These are phyloP conservation scores for Heteractis magnifica DNA, from an alignment of 92 coral and sea anemone species.

Conservation along the genomic window DNA sequence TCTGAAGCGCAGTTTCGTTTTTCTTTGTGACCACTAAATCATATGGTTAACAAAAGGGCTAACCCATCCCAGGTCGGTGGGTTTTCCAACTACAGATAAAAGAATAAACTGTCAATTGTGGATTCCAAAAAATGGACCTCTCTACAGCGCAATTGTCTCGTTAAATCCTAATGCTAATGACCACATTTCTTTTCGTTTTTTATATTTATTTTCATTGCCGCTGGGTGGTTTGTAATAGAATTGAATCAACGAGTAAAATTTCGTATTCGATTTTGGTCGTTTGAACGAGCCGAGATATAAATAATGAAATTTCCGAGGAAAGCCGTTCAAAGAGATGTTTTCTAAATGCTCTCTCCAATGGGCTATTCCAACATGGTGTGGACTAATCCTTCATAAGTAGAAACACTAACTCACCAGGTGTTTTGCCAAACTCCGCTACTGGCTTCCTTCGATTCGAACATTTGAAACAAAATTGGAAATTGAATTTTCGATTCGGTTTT, in stretches of 20 bases:
- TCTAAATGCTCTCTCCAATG: not conserved
- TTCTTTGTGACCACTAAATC: conserved; percentile 27
- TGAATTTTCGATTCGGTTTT: not conserved
- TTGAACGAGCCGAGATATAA: conserved; percentile 11
- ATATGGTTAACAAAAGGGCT: conserved; percentile 34
- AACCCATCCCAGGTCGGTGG: conserved; percentile 18
- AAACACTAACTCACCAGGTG: conserved; percentile 5
- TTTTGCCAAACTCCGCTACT: not conserved
- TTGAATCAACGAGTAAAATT: conserved; percentile 6
- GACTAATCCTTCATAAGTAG: conserved; percentile 6
- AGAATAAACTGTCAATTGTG: conserved; percentile 32
- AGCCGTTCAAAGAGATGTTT: conserved; percentile 5
- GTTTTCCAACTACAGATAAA: conserved; percentile 17
- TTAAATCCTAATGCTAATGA: conserved; percentile 20
- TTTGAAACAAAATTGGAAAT: conserved; percentile 10
- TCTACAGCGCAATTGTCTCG: conserved; percentile 4
- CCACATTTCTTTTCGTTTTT: not conserved
- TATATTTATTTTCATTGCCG: not conserved
- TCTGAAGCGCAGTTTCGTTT: conserved; percentile 22
- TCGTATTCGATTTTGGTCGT: conserved; percentile 5
- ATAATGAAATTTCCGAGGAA: not conserved
- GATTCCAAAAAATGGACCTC: conserved; percentile 19
- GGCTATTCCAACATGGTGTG: conserved; percentile 1
- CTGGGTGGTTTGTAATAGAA: conserved; percentile 1
- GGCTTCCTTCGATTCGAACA: not conserved